Conservation (phyloP, 2,797 vertebrate genomes). For the Pseudomugil gertrudae region DNA sequence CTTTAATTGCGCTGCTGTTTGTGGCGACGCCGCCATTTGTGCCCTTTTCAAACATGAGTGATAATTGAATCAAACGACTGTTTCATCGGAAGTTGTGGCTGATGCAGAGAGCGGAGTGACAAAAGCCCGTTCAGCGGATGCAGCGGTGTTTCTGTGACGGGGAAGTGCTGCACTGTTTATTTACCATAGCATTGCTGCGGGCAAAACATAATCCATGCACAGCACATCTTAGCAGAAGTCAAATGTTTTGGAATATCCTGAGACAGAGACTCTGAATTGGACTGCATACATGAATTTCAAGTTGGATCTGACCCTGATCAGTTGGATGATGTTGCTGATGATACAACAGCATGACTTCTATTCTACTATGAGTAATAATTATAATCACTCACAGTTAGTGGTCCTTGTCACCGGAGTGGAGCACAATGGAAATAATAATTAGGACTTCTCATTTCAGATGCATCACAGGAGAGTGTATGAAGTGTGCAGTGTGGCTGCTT, state of each 20-base stretch:
- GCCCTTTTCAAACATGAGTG: constrained; percentile 60
- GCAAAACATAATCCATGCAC: constrained; percentile 53
- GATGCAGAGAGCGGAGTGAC: constrained; percentile 32
- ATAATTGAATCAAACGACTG: constrained; percentile 61
- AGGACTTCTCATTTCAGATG: constrained; percentile 77
- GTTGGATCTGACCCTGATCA: constrained; percentile 76
- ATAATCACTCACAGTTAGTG: constrained; percentile 81
- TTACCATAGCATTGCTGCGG: constrained; percentile 49
- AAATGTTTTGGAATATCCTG: constrained; percentile 67
- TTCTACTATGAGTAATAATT: constrained; percentile 78
- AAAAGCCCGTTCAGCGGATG: constrained; percentile 51
- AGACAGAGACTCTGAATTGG: constrained; percentile 50
- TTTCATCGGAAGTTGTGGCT: constrained; percentile 42
- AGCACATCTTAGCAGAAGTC: constrained; percentile 62
- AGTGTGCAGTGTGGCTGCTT: constrained; percentile 55
- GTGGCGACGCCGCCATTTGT: constrained; percentile 36
- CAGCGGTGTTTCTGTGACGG: constrained; percentile 47
- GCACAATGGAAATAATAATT: constrained; percentile 83
- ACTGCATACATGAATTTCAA: constrained; percentile 74
- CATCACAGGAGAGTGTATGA: constrained; percentile 61
- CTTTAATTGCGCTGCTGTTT: constrained; percentile 58
- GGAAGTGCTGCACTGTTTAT: constrained; percentile 57
- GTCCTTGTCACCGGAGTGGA: constrained; percentile 78
- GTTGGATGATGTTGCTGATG: constrained; percentile 75
- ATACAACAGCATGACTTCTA: constrained; percentile 75